Evolutionary conservation across 1,140 invertebrate species (phyloP), one percentile per base, ranked within the genome.

Genomic region (Notospermus geniculatus): DNA sequence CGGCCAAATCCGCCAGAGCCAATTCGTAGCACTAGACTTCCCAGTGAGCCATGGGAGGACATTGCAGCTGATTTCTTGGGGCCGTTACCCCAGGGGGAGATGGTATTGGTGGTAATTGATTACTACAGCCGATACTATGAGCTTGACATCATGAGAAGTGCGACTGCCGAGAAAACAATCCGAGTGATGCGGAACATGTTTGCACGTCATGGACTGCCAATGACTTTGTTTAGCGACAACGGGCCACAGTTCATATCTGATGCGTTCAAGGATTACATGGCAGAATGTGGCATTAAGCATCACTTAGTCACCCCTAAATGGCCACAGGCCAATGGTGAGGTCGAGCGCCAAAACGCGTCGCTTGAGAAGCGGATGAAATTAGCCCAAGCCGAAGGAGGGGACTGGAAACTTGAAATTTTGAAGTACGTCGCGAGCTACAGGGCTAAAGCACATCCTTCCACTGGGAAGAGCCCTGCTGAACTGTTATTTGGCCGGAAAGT

Each of bases 401-500:
- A 57, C 28, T 46, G 59, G 61, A 69, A 55, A 41, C 32, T 30
- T 1, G 55, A 61, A 60, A 28, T 69, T 7, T 11, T 32, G 1
- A 64, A 29, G 9, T 69, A 46, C 36, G 15, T 66, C n/a, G 11
- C 52, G 13, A 29, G 59, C 1, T 68, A 66, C 56, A 45, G 60
- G 11, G 36, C 27, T 28, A 36, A 29, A 9, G 15, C 60, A n/a
- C 64, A 66, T 43, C 19, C 60, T 1, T 56, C 50, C 17, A 63
- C 36, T 29, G 57, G 60, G 9, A 39, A 65, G 25, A 59, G 59
- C 30, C 68, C 63, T 0, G 39, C 63, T 1, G 58, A 65, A 36
- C 36, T 71, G 25, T 15, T 71, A 23, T 69, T 67, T 50, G 53
- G 54, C 9, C 52, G 63, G 2, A 65, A 67, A 39, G 25, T 71